Base-by-base conservation (phyloP, 2,888 invertebrate genomes). In the Carpatolechia fugitivella region DNA sequence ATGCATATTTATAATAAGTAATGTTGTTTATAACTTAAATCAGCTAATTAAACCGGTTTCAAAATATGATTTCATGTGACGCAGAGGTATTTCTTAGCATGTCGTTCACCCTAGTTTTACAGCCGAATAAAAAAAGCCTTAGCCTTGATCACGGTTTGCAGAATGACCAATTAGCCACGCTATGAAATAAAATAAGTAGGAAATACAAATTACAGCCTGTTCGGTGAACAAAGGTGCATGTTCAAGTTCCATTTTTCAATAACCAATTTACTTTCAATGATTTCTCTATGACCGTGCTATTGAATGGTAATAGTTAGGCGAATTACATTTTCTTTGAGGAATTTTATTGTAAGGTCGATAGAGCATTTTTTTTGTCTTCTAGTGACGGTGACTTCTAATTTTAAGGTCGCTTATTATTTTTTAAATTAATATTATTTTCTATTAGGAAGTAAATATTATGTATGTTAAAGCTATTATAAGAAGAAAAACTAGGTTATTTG, bases 221-320 rank as follows among this genome's bases (percentile, higher is more conserved):
- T 35, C 35, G 35, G 35, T 35, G 7, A 11, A 35, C n/a, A n/a
- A 31, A 31, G 31, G 35, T 35, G 35, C 35, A 35, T 35, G 35
- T 1, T 35, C 13, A 35, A n/a, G 11, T 5, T 35, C 13, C 13
- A 11, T 5, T 35, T 35, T 35, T 4, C n/a, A n/a, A 41, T 41
- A 18, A 20, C 18, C 11, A 18, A 14, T 41, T 41, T 11, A 11
- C 20, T 41, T 11, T 41, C 40, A 41, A 41, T 41, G 40, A 18
- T 18, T 20, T 41, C 40, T 41, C 40, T 18, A 18, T 41, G 40
- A 20, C 40, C 16, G 18, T 41, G 10, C 18, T 41, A 41, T 41
- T 41, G 40, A 41, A 20, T 41, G 40, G 40, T 18, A 41, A 41
- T 41, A 18, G 40, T 41, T 41, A 10, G 40, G 40, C 40, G 40